Base-by-base conservation (phyloP, 2,888 invertebrate genomes). In the Himalopsyche anomala region DNA sequence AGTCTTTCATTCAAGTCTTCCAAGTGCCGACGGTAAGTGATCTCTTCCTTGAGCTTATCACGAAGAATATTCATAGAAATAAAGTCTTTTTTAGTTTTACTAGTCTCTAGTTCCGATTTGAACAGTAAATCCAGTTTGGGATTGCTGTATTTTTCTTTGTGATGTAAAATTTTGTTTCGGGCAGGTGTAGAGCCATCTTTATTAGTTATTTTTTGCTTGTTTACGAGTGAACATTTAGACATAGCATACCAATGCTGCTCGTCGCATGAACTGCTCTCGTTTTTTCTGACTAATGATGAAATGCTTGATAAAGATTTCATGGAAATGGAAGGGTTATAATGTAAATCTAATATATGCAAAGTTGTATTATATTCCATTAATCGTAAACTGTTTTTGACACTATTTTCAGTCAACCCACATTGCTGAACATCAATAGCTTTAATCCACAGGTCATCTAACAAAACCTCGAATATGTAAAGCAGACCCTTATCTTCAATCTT, bases 361-460 rank as follows among this genome's bases (percentile, higher is more conserved):
- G 95, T 94, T 38, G 93, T 94, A 89, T 96, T 97, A 15, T 94
- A 93, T 51, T 93, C 91, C 87, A 97, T 90, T 87, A 95, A 93
- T 56, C 94, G 94, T 9, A 96, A 89, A 74, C 95, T 94, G 8
- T 93, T 90, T 11, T 91, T 90, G 0, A 94, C 94, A 1, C 95
- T 93, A 19, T 91, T 91, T 89, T 96, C 95, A 0, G 95, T 94
- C 17, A 97, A 90, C 0, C 96, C 96, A 90, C 97, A 97, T 89
- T 95, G 94, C 90, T 96, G 96, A 90, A 96, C 91, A 90, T 97
- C 97, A 83, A 97, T 90, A 0, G 96, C 97, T 92, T 96, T 96
- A 38, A 97, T 94, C 97, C 97, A 97, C 82, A 96, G 93, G 90
- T 96, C 97, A 90, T 97, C 97, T 82, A 95, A 94, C 6, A 97